These are phyloP conservation scores for Parambassis ranga DNA, from an alignment of 2,797 vertebrate species.

Conservation along the genomic window DNA sequence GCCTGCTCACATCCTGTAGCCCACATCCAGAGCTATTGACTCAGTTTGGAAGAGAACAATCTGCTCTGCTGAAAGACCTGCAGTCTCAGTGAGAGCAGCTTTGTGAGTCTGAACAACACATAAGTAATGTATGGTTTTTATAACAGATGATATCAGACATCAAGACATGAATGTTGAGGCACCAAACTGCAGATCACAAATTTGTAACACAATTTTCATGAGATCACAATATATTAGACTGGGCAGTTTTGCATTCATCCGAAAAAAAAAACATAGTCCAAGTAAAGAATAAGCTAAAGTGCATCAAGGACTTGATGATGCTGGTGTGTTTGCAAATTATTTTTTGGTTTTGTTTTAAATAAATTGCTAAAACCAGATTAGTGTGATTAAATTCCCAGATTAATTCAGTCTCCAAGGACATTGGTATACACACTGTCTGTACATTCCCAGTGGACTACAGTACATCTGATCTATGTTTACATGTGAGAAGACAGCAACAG, in stretches of 20 bases:
- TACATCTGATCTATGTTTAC: constrained; percentile 16
- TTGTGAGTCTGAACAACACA: constrained; percentile 21
- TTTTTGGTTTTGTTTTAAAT: not conserved
- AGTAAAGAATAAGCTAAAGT: too few species aligned
- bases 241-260: too few species aligned
- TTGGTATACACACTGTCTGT: not conserved
- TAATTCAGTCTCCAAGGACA: constrained; percentile 2
- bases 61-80: constrained; percentile 47
- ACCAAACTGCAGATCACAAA: too few species aligned
- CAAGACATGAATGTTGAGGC: too few species aligned
- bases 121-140: too few species aligned
- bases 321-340: not conserved
- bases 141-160: too few species aligned
- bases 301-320: too few species aligned
- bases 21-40: constrained; percentile 60
- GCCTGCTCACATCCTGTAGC: constrained; percentile 43
- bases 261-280: too few species aligned
- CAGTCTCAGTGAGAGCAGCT: constrained; percentile 27
- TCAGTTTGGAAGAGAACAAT: constrained; percentile 39
- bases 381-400: constrained; percentile 19
- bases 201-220: too few species aligned
- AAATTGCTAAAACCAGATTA: not conserved
- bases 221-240: too few species aligned
- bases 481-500: constrained; percentile 4
- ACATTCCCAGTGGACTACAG: constrained; percentile 9